These are phyloP conservation scores for Atethmia centrago DNA, from an alignment of 2,888 invertebrate species.

Conservation along the genomic window DNA sequence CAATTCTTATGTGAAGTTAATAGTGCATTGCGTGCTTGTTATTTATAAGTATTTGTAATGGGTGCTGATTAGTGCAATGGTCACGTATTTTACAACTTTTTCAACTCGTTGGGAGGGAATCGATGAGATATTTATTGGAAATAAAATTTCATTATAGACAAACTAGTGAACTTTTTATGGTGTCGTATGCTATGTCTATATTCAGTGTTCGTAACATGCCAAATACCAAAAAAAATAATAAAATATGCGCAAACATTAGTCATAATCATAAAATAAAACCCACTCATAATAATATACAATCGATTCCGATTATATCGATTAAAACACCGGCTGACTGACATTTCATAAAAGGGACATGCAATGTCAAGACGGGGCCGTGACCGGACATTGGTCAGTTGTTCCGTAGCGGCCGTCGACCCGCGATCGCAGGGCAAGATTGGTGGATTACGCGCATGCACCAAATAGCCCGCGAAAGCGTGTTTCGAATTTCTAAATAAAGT, in stretches of 20 bases:
- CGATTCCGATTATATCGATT: conserved; percentile 56
- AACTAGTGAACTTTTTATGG: not conserved
- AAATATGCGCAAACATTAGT: not conserved
- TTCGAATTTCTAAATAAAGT: conserved; percentile 76
- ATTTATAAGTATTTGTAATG: conserved; percentile 24
- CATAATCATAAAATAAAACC: conserved; percentile 21
- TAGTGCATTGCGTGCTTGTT: conserved; percentile 28
- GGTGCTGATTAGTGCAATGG: conserved; percentile 24
- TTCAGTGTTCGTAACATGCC: not conserved
- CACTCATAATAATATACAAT: conserved; percentile 25
- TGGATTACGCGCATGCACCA: conserved; percentile 80
- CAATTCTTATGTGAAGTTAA: conserved; percentile 38
- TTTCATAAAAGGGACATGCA: conserved; percentile 76
- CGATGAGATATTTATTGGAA: not conserved
- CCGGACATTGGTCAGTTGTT: conserved; percentile 79
- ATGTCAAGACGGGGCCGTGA: conserved; percentile 83
- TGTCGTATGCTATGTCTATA: not conserved
- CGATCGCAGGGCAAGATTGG: conserved; percentile 77
- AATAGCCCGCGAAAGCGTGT: conserved; percentile 75
- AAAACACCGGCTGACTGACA: conserved; percentile 60
- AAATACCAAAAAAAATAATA: not conserved
- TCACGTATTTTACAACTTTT: conserved; percentile 7
- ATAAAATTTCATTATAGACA: not conserved
- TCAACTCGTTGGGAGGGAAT: not conserved
- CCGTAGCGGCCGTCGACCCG: conserved; percentile 76